Evolutionary conservation across 2,113 vertebrate genomes (phyloP).

Genomic region (Saguinus midas): DNA sequence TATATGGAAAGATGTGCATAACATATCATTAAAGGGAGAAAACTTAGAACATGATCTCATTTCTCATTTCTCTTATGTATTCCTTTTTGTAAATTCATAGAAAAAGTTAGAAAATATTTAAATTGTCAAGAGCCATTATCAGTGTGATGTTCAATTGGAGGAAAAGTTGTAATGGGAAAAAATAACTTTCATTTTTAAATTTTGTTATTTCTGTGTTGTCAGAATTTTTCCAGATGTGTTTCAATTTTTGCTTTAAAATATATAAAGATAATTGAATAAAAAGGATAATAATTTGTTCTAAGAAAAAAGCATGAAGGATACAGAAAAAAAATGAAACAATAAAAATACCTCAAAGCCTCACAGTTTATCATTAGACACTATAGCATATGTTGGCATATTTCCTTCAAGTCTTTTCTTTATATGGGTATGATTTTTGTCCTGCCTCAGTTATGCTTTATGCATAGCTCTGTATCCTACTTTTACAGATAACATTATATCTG

Average conservation of each 20-base stretch:
- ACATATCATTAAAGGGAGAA: background rate
- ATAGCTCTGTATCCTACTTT: background rate
- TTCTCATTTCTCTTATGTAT: background rate
- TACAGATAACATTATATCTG: background rate
- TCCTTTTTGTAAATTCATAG: background rate
- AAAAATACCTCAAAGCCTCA: background rate
- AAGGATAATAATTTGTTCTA: background rate
- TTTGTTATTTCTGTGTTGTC: background rate
- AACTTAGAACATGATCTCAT: background rate
- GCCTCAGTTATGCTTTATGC: background rate
- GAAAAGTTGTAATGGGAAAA: background rate
- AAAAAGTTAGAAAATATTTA: background rate
- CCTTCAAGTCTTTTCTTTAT: background rate
- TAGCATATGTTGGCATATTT: background rate
- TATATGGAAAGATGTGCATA: background rate
- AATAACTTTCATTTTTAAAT: background rate
- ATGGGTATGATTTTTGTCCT: background rate
- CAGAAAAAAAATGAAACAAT: background rate
- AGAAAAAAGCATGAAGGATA: background rate
- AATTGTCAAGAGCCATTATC: background rate
- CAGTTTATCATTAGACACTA: background rate
- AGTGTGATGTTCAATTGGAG: background rate
- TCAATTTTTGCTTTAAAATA: background rate
- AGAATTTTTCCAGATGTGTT: background rate
- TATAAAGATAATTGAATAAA: background rate